Evolutionary conservation across 1,140 invertebrate genomes (phyloP).

Genomic region (Bombus ignitus): DNA sequence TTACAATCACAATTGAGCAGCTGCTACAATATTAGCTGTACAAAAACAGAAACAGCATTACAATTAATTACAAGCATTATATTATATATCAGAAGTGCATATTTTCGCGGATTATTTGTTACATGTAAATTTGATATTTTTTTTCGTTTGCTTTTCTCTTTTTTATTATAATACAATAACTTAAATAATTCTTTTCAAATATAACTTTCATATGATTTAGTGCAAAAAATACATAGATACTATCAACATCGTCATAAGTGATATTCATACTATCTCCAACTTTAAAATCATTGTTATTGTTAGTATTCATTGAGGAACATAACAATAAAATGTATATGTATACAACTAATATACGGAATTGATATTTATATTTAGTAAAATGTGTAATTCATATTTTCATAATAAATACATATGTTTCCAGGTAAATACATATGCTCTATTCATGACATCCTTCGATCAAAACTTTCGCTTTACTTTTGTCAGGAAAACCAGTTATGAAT

Average conservation of each 20-base stretch:
- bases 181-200: constrained; percentile 62
- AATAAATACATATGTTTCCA: neutral
- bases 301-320: constrained; percentile 47
- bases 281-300: constrained; percentile 35
- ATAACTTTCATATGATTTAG: constrained; percentile 52
- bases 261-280: constrained; percentile 19
- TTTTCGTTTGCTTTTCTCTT: neutral
- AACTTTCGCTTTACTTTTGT: neutral
- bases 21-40: constrained; percentile 57
- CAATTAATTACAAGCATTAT: constrained; percentile 55
- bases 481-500: neutral
- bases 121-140: constrained; percentile 19
- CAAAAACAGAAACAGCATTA: constrained; percentile 54
- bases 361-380: constrained; percentile 50
- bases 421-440: constrained; percentile 14
- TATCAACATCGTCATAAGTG: constrained; percentile 15
- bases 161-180: constrained; percentile 63
- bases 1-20: constrained; percentile 63
- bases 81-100: constrained; percentile 25
- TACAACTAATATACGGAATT: constrained; percentile 25
- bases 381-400: constrained; percentile 35
- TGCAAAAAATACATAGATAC: constrained; percentile 57
- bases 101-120: constrained; percentile 24
- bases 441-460: constrained; percentile 10
- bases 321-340: constrained; percentile 48